Evolutionary conservation across 2,888 invertebrate species (phyloP), one percentile per base, ranked within the genome.

Genomic region (Drosophila merina): DNA sequence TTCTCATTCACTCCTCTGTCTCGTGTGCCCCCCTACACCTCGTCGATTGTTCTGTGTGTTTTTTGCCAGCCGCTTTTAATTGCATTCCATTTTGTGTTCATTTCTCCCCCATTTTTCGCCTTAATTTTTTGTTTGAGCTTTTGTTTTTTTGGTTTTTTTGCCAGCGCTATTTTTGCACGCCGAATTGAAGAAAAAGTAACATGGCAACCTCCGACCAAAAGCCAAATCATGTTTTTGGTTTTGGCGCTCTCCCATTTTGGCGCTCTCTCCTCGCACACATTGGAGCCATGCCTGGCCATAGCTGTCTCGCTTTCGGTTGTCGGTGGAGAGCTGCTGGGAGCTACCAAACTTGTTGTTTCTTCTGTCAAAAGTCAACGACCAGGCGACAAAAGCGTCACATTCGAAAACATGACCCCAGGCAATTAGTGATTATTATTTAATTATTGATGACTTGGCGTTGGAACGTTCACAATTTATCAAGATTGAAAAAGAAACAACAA

Each of bases 11-110:
- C 49, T 3, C 33, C 33, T 10, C 36, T n/a, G 10, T 8, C 14
- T 45, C 25, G 26, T 10, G 56, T 57, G 51, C 40, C 58, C 14
- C 30, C 33, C 57, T 45, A 25, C 12, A 36, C 31, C 51, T 66
- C 12, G 25, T 1, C 47, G 47, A 67, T 60, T 71, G 59, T 67
- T 57, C 68, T 71, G 45, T 47, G 38, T 54, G 55, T 55, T 74
- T 82, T 88, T 80, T 88, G 87, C 83, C 82, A 85, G 85, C 76
- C 87, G 87, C 74, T 84, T 85, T 84, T 84, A 86, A 80, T 81
- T 88, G 88, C 87, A 78, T 88, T 81, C 76, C 85, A 88, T 81
- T 88, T 86, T 83, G 72, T 79, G 40, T 76, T 55, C 57, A 33
- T 45, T 44, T 69, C 56, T 66, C 36, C 48, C 67, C 48, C 58